Evolutionary conservation across 2,888 invertebrate genomes (phyloP).

Genomic region (Limnephilus auricula): DNA sequence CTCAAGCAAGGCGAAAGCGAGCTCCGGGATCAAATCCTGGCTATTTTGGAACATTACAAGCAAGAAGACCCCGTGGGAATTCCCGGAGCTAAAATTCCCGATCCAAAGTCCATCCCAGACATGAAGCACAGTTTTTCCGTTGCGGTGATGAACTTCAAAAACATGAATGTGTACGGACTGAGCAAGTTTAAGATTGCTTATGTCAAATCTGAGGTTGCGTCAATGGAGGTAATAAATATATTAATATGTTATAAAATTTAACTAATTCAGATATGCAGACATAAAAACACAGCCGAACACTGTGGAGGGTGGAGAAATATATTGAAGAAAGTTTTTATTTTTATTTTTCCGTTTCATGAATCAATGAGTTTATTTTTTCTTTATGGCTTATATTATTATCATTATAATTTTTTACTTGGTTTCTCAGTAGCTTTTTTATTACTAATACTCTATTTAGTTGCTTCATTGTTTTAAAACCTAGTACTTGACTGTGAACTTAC

Average conservation of each 20-base stretch:
- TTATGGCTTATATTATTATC: too few relatives aligned
- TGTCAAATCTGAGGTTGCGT: conserved; percentile 84
- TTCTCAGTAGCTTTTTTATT: too few relatives aligned
- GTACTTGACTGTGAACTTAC: too few relatives aligned
- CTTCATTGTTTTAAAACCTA: too few relatives aligned
- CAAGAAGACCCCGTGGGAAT: conserved; percentile 88
- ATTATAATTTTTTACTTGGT: too few relatives aligned
- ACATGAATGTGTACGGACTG: conserved; percentile 85
- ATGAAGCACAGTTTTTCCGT: conserved; percentile 85
- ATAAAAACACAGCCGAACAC: too few relatives aligned
- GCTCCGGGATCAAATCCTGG: conserved; percentile 84
- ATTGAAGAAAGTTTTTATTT: too few relatives aligned
- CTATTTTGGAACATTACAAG: conserved; percentile 87
- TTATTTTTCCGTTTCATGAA: too few relatives aligned
- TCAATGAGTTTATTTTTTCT: too few relatives aligned
- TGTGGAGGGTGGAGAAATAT: too few relatives aligned
- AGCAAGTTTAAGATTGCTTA: conserved; percentile 87
- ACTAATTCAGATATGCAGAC: neutral
- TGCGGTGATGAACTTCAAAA: conserved; percentile 83
- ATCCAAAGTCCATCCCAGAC: conserved; percentile 88
- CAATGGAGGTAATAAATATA: conserved; percentile 81
- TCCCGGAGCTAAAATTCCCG: conserved; percentile 88
- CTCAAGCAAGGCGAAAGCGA: conserved; percentile 79
- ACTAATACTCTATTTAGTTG: too few relatives aligned
- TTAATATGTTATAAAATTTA: neutral